Base-by-base conservation (phyloP, 2,113 vertebrate genomes). In the Callipepla californica region DNA sequence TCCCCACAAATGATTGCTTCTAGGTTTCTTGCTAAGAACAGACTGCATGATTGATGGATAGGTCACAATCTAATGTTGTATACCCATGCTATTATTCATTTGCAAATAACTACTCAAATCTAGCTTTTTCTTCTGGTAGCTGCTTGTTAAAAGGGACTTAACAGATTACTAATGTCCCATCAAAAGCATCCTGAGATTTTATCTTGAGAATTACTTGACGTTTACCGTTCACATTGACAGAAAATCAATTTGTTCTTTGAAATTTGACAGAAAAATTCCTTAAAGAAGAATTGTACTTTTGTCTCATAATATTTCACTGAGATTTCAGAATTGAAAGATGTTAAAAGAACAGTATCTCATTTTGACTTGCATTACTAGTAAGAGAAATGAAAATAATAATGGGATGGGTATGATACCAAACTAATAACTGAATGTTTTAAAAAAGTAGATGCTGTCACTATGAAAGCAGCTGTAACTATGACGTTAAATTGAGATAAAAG, bases 381-480 rank as follows among this genome's bases (percentile, higher is more conserved):
- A 78, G 73, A 82, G 13, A 47, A 79, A 92, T 80, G 18, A 86
- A 85, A 86, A 55, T 21, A 73, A 83, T 80, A 92, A 85, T 14
- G 6, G 26, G 5, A 70, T 57, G 51, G 80, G 69, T 47, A 81
- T 32, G 61, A 80, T 63, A 47, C 57, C 62, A 51, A 72, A 65
- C 12, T 51, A 81, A 75, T 80, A 80, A 81, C 42, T 59, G 13
- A 59, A 45, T 67, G 28, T 36, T 81, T 32, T 51, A 12, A 72
- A 83, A 61, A 55, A 14, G 18, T 48, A 87, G 40, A 14, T 80
- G 58, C 36, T 89, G 67, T n/a, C 58, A 57, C 48, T 76, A 44
- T 44, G 44, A 85, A 85, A 85, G 19, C 19, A 93, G 57, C 51
- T 85, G 13, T 23, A 81, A 38, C 44, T 44, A 9, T 40, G 68